Evolutionary conservation across 2,888 invertebrate genomes (phyloP).

Genomic region (Ceriagrion tenellum): DNA sequence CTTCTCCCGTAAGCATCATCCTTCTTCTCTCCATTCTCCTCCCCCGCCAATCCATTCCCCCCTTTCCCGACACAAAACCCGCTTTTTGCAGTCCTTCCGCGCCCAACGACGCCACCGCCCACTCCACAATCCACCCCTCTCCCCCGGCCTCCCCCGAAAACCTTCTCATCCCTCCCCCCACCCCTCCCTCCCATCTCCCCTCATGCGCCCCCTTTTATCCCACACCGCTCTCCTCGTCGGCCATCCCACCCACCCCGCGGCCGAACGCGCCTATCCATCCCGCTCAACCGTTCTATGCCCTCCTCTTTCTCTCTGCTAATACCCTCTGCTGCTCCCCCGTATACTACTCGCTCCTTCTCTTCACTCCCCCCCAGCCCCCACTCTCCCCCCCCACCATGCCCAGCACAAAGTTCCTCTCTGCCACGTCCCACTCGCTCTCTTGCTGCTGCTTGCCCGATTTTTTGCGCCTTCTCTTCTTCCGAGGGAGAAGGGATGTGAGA

Average conservation of each 20-base stretch:
- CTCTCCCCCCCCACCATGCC: not conserved
- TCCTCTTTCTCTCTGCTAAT: not conserved
- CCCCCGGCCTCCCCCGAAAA: not conserved
- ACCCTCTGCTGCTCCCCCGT: not conserved
- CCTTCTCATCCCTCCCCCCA: not conserved
- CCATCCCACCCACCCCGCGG: not conserved
- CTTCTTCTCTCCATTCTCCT: not conserved
- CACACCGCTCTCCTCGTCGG: not conserved
- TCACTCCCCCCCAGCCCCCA: not conserved
- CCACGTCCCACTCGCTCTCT: constrained; percentile 35
- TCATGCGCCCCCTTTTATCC: no score
- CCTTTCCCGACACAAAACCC: constrained; percentile 50
- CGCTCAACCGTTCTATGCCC: not conserved
- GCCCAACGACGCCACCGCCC: constrained; percentile 48
- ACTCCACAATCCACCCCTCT: not conserved
- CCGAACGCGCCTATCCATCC: constrained; percentile 2
- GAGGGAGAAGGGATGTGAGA: not conserved
- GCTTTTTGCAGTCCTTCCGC: constrained; percentile 57
- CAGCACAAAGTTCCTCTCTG: not conserved
- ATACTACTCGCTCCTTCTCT: not conserved
- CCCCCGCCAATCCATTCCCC: not conserved
- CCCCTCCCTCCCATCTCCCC: not conserved
- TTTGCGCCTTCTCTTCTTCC: constrained; percentile 12
- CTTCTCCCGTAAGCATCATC: not conserved
- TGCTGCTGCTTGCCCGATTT: constrained; percentile 25